phyloP scores from a whole-genome alignment of 2,888 invertebrate species.

The Ornithoptera alexandrae region DNA sequence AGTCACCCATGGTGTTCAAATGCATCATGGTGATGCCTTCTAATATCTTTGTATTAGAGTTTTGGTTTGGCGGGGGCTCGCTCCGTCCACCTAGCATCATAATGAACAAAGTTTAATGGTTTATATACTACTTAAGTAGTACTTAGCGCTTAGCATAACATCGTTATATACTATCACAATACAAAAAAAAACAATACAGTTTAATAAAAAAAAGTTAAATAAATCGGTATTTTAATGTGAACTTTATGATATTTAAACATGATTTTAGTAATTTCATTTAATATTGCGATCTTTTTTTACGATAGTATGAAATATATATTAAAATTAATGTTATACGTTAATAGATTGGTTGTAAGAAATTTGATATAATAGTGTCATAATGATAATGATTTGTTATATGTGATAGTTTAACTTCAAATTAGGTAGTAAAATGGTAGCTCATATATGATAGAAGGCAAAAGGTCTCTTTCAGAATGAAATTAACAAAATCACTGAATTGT shows the following conservation, averaged over 20 bases:
- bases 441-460: too few relatives aligned
- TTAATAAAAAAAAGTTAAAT: background rate
- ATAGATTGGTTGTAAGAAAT: too few relatives aligned
- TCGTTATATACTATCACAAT: background rate
- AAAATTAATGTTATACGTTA: too few relatives aligned
- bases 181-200: background rate
- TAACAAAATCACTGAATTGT: too few relatives aligned
- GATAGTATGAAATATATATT: too few relatives aligned
- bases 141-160: background rate
- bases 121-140: background rate
- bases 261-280: background rate
- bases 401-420: too few relatives aligned
- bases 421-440: too few relatives aligned
- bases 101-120: slow-evolving; percentile 29
- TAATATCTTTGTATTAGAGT: slow-evolving; percentile 52
- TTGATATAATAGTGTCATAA: too few relatives aligned
- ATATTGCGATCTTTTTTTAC: background rate
- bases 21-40: slow-evolving; percentile 68
- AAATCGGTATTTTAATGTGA: background rate
- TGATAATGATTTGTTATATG: too few relatives aligned
- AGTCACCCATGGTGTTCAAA: slow-evolving; percentile 72
- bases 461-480: too few relatives aligned
- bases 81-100: slow-evolving; percentile 78
- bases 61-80: slow-evolving; percentile 51
- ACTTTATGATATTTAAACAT: background rate